Base-by-base conservation (phyloP, 2,113 vertebrate species). In the Eulemur macaco region DNA sequence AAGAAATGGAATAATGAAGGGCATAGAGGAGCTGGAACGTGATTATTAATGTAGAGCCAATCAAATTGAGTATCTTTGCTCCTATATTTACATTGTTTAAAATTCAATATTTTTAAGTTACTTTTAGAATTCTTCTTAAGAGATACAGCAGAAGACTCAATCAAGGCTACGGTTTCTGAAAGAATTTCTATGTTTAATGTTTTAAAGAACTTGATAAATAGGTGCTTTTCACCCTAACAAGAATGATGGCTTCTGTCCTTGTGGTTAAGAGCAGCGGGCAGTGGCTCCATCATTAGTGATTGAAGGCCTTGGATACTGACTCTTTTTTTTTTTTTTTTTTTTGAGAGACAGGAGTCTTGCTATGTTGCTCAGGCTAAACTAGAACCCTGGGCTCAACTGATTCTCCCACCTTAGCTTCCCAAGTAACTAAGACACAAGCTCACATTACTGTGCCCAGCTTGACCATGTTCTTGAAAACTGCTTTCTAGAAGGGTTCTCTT, bases 51-150 rank as follows among this genome's bases (percentile, higher is more conserved):
- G 54, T 29, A 58, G 27, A 27, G 63, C 58, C 82, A 39, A 88
- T 63, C 71, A 77, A 60, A 58, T 29, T 37, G n/a, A 86, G 11
- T 58, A 68, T 60, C 23, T 7, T 60, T 74, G 54, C 34, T 83
- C 52, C 34, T 82, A 1, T 88, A 89, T 74, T 92, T 74, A 76
- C 10, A 66, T 71, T 71, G 34, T 31, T 78, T 78, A 58, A 80
- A 88, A 85, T 54, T 85, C 56, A 45, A 0, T 86, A 37, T 76
- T 92, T 90, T 92, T 37, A 71, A 63, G 52, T 96, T 95, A 58
- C 56, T 94, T 82, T 89, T 52, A 91, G 63, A 86, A 68, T 86
- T 88, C 23, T 82, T 88, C 23, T 83, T 80, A n/a, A 84, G 68
- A 91, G 25, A 37, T 39, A 50, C 37, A 45, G 63, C 52, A 80